These are phyloP conservation scores for Lasioglossum lativentre DNA, from an alignment of 2,888 invertebrate species.

Conservation along the genomic window DNA sequence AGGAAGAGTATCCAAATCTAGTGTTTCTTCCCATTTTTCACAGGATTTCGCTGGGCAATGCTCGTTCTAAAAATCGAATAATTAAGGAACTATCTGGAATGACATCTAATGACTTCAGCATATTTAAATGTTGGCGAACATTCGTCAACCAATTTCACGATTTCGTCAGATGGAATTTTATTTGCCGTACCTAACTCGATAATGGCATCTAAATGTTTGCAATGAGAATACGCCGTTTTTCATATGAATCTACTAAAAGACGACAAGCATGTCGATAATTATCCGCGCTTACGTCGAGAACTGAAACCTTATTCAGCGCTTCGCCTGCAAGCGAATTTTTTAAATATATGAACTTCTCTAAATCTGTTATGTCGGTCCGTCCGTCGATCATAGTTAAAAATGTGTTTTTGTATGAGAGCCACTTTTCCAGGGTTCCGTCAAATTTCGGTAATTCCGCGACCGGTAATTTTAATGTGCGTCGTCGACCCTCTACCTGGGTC, in stretches of 20 bases:
- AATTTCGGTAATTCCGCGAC: too few relatives aligned
- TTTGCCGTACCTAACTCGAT: not conserved
- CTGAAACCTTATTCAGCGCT: not conserved
- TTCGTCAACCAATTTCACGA: not conserved
- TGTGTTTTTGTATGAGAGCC: too few relatives aligned
- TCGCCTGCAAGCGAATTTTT: not conserved
- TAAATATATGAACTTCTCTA: constrained; percentile 22
- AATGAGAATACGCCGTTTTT: too few relatives aligned
- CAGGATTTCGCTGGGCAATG: not conserved
- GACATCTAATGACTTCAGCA: not conserved
- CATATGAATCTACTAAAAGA: not conserved
- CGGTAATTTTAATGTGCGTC: too few relatives aligned
- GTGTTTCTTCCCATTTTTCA: not conserved
- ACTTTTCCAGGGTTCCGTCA: too few relatives aligned
- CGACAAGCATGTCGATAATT: not conserved
- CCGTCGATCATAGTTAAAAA: constrained; percentile 20
- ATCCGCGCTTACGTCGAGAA: not conserved
- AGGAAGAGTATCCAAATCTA: not conserved
- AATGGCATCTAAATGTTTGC: not conserved
- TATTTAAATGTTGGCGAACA: not conserved
- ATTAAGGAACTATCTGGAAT: not conserved
- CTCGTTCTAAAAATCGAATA: not conserved
- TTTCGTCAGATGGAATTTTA: not conserved
- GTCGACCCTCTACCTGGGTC: not conserved
- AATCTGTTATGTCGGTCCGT: not conserved